Base-by-base conservation (phyloP, 2,113 vertebrate species). In the Phainopepla nitens region DNA sequence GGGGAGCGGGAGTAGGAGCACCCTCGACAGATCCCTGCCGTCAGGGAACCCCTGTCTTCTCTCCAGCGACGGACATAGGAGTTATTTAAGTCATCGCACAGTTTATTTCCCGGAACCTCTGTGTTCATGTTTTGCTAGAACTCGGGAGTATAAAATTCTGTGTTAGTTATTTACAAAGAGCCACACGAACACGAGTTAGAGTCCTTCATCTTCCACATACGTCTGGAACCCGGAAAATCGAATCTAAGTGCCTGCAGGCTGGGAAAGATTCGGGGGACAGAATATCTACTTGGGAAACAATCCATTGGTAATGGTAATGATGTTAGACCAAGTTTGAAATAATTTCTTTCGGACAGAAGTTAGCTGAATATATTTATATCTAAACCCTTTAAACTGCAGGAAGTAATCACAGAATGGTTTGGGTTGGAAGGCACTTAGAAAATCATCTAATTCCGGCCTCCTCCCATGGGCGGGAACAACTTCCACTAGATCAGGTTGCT, bases 201-300 rank as follows among this genome's bases (percentile, higher is more conserved):
- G 21, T 39, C 23, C 42, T 60, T 53, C 36, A 7, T 31, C 51
- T 61, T 57, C 18, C 41, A 4, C 25, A 1, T 2, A 35, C 17
- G 11, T 13, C 2, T 23, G 57, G 22, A 62, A 24, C n/a, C 2
- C 3, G 1, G 15, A 25, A 56, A 64, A 64, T 31, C 0, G 7
- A 76, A 33, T 29, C 4, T 4, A 35, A 35, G 45, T 24, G 39
- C 33, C 33, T 29, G 44, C 11, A 23, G 25, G 17, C 25, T n/a
- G 36, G 50, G 33, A 54, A 73, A 24, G 21, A 6, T 19, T 44
- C 7, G 2, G 5, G 5, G 3, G 18, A 1, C 6, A 18, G 33
- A 64, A 39, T 19, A 18, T 2, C 2, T 27, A 7, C 12, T 15
- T 27, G 24, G 42, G 35, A 39, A 90, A 73, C 10, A 11, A 60